Evolutionary conservation across 1,140 invertebrate species (phyloP).

Genomic region (Nylanderia fulva): DNA sequence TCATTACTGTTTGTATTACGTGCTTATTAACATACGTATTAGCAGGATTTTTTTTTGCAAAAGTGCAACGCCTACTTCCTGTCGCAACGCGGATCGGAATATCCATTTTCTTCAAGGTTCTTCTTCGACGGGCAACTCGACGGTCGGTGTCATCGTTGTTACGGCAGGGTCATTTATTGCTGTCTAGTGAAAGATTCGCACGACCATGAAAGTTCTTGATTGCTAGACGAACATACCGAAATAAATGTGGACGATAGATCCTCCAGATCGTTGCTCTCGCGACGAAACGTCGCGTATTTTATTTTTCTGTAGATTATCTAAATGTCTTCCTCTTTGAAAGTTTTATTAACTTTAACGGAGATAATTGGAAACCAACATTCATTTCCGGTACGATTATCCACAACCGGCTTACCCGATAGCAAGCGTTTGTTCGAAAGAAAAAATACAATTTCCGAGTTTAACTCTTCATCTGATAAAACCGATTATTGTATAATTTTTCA

Average conservation of each 20-base stretch:
- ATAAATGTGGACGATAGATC: not conserved
- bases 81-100: conserved; percentile 28
- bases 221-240: not conserved
- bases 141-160: not conserved
- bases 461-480: conserved; percentile 30
- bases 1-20: conserved; percentile 10
- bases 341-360: conserved; percentile 22
- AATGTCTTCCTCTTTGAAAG: conserved; percentile 56
- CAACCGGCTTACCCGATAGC: not conserved
- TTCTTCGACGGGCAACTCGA: not conserved
- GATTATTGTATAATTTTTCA: not conserved
- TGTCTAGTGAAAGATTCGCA: conserved; percentile 5
- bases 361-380: conserved; percentile 50
- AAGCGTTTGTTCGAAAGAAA: not conserved
- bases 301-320: conserved; percentile 59
- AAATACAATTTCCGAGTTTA: not conserved
- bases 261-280: not conserved
- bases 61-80: conserved; percentile 42
- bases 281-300: conserved; percentile 13
- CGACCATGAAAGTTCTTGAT: conserved; percentile 3
- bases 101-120: conserved; percentile 19
- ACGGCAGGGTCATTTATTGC: not conserved
- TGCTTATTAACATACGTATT: conserved; percentile 35
- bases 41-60: not conserved
- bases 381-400: conserved; percentile 35